phyloP scores from a whole-genome alignment of 2,113 vertebrate genomes.

The Nycticebus coucang region DNA sequence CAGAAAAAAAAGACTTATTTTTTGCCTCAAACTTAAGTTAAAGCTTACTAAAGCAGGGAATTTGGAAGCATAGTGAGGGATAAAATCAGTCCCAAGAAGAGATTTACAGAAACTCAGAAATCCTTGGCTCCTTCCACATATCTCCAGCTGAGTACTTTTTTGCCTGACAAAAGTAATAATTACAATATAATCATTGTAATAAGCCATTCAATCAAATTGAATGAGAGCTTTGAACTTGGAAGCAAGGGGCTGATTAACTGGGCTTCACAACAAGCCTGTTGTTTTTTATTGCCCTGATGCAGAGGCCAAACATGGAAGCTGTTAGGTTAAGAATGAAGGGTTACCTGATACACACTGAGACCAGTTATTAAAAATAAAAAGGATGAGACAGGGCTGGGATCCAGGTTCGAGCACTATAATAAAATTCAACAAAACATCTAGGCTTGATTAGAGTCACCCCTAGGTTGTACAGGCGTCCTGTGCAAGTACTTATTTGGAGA shows the following conservation, averaged over 20 bases:
- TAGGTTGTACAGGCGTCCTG: neutral
- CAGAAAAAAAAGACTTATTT: neutral
- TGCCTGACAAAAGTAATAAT: constrained; percentile 56
- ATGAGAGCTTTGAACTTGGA: constrained; percentile 63
- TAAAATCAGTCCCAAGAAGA: constrained; percentile 40
- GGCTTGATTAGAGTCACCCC: constrained; percentile 36
- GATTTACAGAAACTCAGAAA: constrained; percentile 56
- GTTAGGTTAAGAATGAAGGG: constrained; percentile 55
- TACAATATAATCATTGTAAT: constrained; percentile 44
- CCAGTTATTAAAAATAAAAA: constrained; percentile 41
- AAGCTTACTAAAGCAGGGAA: neutral
- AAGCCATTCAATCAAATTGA: constrained; percentile 61
- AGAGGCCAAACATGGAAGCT: constrained; percentile 49
- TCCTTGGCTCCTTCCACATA: constrained; percentile 57
- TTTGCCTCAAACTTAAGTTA: neutral
- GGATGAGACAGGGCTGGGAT: neutral
- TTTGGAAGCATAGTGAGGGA: neutral
- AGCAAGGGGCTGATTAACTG: constrained; percentile 43
- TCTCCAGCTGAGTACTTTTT: constrained; percentile 52
- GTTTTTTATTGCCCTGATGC: constrained; percentile 60
- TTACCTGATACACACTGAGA: constrained; percentile 52
- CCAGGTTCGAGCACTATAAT: constrained; percentile 22
- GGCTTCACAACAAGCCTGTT: constrained; percentile 50
- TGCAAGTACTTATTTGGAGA: neutral
- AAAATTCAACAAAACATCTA: constrained; percentile 46